Percentiles rank a stretch among this genome's conserved stretches.
These are phyloP conservation scores for Vireo griseus DNA, from an alignment of 2,797 vertebrate genomes.

Conservation along the genomic window DNA sequence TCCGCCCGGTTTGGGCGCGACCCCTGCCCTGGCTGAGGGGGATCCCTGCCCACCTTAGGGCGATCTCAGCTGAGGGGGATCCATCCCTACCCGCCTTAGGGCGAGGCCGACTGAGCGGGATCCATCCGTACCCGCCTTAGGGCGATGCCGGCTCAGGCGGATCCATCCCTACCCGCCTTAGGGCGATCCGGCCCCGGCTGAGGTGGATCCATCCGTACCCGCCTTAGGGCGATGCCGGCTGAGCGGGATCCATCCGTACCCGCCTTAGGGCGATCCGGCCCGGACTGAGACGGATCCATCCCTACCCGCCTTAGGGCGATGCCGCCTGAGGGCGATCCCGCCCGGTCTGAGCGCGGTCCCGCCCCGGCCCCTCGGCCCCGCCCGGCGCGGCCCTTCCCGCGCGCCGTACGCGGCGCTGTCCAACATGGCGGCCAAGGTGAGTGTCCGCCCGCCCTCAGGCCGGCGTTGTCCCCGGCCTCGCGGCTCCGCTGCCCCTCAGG, in stretches of 20 bases:
- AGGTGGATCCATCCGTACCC: accelerated
- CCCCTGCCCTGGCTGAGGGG: background rate
- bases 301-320: background rate
- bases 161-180: no score
- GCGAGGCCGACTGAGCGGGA: background rate
- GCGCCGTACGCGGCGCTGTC: background rate
- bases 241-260: background rate
- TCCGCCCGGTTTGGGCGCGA: background rate
- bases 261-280: background rate
- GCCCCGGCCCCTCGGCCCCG: background rate
- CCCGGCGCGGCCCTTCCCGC: background rate
- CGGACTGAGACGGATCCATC: background rate
- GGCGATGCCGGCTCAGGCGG: no score
- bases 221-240: background rate
- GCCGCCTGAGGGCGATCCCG: background rate
- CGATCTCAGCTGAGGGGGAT: background rate
- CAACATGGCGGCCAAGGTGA: constrained; percentile 3
- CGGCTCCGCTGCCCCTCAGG: background rate
- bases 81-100: accelerated
- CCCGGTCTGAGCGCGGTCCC: background rate
- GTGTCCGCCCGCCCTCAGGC: background rate
- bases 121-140: background rate
- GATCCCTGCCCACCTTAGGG: background rate
- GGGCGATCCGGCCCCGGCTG: no score
- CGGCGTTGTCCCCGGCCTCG: background rate